A percentile compares a stretch with the other conserved stretches of the same genome.
These are phyloP conservation scores for Aspidoscelis tigris DNA, from an alignment of 2,113 vertebrate species.

Conservation along the genomic window DNA sequence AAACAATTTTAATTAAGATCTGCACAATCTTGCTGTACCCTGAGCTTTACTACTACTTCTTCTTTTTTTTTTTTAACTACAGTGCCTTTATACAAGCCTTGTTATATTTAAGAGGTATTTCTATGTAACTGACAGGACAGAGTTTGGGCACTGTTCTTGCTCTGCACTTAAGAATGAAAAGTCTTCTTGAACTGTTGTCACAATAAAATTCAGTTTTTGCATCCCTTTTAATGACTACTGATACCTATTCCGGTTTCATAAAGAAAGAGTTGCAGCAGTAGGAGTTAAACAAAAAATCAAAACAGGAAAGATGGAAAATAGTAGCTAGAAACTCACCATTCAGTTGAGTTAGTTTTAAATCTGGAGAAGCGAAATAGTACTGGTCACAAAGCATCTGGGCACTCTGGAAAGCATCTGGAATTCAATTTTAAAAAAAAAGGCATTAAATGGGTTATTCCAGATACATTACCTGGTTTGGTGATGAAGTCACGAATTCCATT, in stretches of 20 bases:
- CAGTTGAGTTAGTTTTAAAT: constrained; percentile 88
- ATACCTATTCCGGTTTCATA: background rate
- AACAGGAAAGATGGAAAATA: background rate
- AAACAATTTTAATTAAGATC: background rate
- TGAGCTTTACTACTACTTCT: background rate
- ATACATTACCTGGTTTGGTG: background rate
- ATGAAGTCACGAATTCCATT: background rate
- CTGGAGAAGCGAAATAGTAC: constrained; percentile 94
- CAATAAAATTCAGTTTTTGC: background rate
- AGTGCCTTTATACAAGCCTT: background rate
- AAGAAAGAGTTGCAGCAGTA: background rate
- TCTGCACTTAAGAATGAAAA: background rate
- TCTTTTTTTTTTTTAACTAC: background rate
- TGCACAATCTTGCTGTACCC: background rate
- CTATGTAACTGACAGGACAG: background rate
- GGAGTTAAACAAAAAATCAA: background rate
- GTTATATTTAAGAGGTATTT: background rate
- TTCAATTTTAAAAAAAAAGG: constrained; percentile 10
- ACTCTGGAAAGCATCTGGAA: constrained; percentile 91
- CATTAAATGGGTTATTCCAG: background rate
- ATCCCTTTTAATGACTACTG: background rate
- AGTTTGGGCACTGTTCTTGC: background rate
- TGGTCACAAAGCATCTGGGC: constrained; percentile 96
- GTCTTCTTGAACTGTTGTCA: background rate
- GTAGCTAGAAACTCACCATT: constrained; percentile 82